phyloP scores from a whole-genome alignment of 2,797 vertebrate species.

The Agapornis canus region DNA sequence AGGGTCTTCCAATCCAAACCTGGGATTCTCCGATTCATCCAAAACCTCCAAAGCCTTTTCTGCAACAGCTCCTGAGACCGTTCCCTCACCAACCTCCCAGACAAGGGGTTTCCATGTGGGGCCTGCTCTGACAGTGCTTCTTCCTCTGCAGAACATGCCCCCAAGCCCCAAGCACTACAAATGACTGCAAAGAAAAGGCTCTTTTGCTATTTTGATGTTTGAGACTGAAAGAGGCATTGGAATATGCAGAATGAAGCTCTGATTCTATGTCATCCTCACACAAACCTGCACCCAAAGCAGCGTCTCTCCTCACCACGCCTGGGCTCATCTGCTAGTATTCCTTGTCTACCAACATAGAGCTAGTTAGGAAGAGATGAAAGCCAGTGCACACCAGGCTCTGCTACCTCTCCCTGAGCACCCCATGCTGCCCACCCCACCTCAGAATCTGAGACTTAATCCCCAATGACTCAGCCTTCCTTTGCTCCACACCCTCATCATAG shows the following conservation, averaged over 20 bases:
- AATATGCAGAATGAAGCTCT: not conserved
- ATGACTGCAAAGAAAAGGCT: not conserved
- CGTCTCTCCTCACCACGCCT: not conserved
- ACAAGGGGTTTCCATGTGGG: not conserved
- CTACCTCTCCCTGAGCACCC: not conserved
- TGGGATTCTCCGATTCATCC: no score
- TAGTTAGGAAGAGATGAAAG: not conserved
- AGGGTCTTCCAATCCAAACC: not conserved
- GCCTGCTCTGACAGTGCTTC: not conserved
- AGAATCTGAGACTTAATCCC: not conserved
- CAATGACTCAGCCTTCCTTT: not conserved
- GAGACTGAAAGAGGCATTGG: not conserved
- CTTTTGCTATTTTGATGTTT: not conserved
- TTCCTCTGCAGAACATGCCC: not conserved
- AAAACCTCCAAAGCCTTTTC: not conserved
- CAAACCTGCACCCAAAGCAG: not conserved
- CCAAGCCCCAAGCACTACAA: rapidly evolving
- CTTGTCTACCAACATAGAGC: not conserved
- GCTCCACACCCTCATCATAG: not conserved
- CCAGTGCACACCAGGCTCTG: not conserved
- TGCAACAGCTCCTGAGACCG: not conserved
- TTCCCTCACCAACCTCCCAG: not conserved
- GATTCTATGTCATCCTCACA: not conserved
- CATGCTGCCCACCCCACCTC: not conserved
- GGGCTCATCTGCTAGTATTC: not conserved